Evolutionary conservation across 2,113 vertebrate genomes (phyloP), one percentile per base, ranked within the genome.

Genomic region (Mus pahari): DNA sequence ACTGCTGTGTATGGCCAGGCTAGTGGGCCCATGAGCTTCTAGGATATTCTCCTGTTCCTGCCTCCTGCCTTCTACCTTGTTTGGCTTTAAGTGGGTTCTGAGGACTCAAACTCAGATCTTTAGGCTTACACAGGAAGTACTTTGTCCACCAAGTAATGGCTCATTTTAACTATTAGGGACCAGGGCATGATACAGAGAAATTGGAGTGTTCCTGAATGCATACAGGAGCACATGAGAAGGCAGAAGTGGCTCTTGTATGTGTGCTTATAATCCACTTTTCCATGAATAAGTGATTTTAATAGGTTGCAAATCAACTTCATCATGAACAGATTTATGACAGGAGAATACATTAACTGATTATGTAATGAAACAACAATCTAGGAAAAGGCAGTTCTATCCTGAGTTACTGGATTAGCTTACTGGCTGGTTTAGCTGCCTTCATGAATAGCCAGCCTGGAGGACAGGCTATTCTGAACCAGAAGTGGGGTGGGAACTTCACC

Each of bases 211-310:
- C 79, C 58, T 91, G 86, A 66, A 86, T 94, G 78, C 1, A 3
- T 60, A 36, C 48, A 96, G 48, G 50, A 95, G 48, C n/a, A 42
- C 60, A 77, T 39, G 88, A 91, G 84, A 77, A 86, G 58, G 13
- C 87, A 77, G 58, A 50, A 96, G 83, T 77, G 39, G 7, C 60
- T 92, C 68, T 94, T 70, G 58, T 92, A 82, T 82, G 16, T 92
- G 39, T 8, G 90, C 45, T 81, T 81, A 26, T 24, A 28, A 12
- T n/a, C 55, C 12, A 86, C 62, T 78, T 94, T 96, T 86, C 62
- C 86, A 62, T 94, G 86, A 55, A n/a, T 71, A 94, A 95, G 60
- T 68, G 68, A 94, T 89, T n/a, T 91, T 78, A 94, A 16, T 86
- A 64, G 68, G 53, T 92, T 93, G 55, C 70, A 75, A n/a, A 48